Base-by-base conservation (phyloP, 2,888 invertebrate genomes). In the Lacanobia wlatinum region DNA sequence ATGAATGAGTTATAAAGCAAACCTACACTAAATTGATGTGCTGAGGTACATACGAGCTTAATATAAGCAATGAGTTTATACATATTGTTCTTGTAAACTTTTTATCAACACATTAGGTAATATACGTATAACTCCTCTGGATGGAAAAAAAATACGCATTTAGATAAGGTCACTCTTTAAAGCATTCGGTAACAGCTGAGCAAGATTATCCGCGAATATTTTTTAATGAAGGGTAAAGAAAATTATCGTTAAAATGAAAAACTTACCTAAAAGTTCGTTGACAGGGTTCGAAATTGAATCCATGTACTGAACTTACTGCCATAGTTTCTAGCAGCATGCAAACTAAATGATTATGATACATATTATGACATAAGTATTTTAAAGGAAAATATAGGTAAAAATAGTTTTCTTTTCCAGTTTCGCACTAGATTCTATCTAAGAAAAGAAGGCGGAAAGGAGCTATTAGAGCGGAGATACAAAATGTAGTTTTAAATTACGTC, bases 361-460 rank as follows among this genome's bases (percentile, higher is more conserved):
- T 53, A 9, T 18, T 18, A 28, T 5, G 16, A 46, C 10, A 53
- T 21, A 43, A 52, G 2, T 28, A 16, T 2, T 34, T 38, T 58
- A 38, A 48, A 34, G 10, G 16, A 4, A 40, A 38, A 52, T 53
- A 38, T 23, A 61, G 21, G 43, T 23, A 43, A 61, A 52, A 56
- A 10, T 16, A 14, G 40, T 28, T 55, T 69, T 48, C 40, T 63
- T 50, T 77, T 70, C 40, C 50, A 64, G 60, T 61, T 2, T 48
- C 55, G 21, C 61, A 43, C 23, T 46, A 52, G 21, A 23, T 56
- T 50, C 1, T 21, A 72, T 40, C 12, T 52, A 34, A 59, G 56
- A 69, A 76, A 53, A 38, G 38, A 63, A 59, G 61, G 58, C 80
- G 76, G 64, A 73, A 71, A 70, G 28, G 43, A 10, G 23, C 67